These are phyloP conservation scores for Pristionchus maxplancki DNA, from an alignment of 2,888 invertebrate genomes.

Conservation along the genomic window DNA sequence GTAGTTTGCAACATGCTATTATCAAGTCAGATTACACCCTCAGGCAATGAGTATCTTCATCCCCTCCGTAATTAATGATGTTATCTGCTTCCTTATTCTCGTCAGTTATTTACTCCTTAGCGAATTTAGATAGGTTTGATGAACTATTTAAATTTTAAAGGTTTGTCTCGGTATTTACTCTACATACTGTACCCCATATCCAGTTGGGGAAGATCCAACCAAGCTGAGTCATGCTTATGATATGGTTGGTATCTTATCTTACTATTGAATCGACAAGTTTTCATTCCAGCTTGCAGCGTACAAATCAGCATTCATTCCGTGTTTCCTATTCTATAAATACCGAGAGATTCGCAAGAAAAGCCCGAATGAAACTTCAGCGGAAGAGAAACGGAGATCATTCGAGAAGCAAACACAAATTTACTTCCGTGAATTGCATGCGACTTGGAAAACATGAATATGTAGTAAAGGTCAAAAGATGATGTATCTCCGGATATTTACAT, in stretches of 20 bases:
- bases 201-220: constrained; percentile 12
- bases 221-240: constrained; percentile 43
- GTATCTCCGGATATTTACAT: background rate
- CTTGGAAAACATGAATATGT: background rate
- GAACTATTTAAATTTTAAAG: background rate
- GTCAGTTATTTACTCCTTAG: background rate
- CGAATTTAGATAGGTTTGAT: background rate
- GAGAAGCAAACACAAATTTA: background rate
- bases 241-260: background rate
- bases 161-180: constrained; percentile 12
- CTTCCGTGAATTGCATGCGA: constrained; percentile 24
- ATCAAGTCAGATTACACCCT: background rate
- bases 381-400: background rate
- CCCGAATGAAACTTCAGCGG: background rate
- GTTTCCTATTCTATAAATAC: constrained; percentile 27
- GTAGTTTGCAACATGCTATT: background rate
- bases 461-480: background rate
- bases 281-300: constrained; percentile 15
- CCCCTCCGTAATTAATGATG: constrained; percentile 27
- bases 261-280: background rate
- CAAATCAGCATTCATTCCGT: constrained; percentile 41
- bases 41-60: constrained; percentile 37
- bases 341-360: background rate
- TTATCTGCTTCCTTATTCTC: constrained; percentile 17
- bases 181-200: background rate